phyloP scores from a whole-genome alignment of 2,888 invertebrate genomes.

The Drymonia ruficornis region DNA sequence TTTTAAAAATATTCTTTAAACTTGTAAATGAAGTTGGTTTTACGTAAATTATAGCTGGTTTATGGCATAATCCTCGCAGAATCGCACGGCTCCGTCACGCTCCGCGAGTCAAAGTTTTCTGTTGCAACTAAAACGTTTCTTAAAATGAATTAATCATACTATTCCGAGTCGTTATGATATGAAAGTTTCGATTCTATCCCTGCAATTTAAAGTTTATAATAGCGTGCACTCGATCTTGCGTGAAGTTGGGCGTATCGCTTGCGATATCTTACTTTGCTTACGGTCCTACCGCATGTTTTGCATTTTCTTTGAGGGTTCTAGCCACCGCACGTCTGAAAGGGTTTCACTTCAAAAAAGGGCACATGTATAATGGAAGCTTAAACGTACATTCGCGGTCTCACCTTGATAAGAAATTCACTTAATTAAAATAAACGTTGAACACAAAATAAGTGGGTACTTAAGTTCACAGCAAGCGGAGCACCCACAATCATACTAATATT shows the following conservation, averaged over 20 bases:
- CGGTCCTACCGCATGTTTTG: constrained; percentile 49
- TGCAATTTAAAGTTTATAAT: constrained; percentile 57
- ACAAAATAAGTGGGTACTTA: constrained; percentile 62
- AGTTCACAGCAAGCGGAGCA: constrained; percentile 53
- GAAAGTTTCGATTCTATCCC: constrained; percentile 58
- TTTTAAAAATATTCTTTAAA: no score
- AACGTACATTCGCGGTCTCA: constrained; percentile 29
- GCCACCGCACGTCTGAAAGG: constrained; percentile 38
- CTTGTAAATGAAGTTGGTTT: constrained; percentile 31
- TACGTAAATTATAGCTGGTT: constrained; percentile 35
- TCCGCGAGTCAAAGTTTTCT: constrained; percentile 67
- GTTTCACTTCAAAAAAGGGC: constrained; percentile 27
- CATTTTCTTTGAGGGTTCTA: constrained; percentile 58
- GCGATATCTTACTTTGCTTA: constrained; percentile 50
- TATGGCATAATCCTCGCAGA: constrained; percentile 50
- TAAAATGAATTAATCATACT: constrained; percentile 73
- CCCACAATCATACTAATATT: constrained; percentile 77
- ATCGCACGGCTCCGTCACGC: constrained; percentile 58
- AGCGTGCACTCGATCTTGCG: constrained; percentile 46
- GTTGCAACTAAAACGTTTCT: constrained; percentile 70
- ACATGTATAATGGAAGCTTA: constrained; percentile 27
- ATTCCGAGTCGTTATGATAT: constrained; percentile 48
- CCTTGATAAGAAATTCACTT: constrained; percentile 56
- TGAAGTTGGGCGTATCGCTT: constrained; percentile 56
- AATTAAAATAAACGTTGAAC: constrained; percentile 67